These are phyloP conservation scores for human (Homo sapiens) DNA, from an alignment of 2,113 vertebrate genomes.

Conservation along the genomic window GRCh38 chr18:9681001-9681500, in stretches of 20 bases:
- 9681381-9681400: background rate
- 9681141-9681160: background rate
- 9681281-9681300: background rate
- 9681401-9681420: background rate
- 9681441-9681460: background rate
- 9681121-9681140: background rate
- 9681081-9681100: background rate
- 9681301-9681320: background rate
- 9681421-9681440: background rate
- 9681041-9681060: background rate
- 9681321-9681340: background rate
- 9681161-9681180: background rate
- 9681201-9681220: background rate
- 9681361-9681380: background rate
- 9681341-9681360: background rate
- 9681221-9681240: background rate
- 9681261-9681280: background rate
- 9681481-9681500: background rate
- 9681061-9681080: background rate
- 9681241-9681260: background rate
- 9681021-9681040: background rate
- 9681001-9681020: background rate
- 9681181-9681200: background rate
- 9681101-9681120: background rate
- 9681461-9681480: background rate